Evolutionary conservation across 2,797 vertebrate species (phyloP), one percentile per base, ranked within the genome.

Genomic region (Poecilia gillii): DNA sequence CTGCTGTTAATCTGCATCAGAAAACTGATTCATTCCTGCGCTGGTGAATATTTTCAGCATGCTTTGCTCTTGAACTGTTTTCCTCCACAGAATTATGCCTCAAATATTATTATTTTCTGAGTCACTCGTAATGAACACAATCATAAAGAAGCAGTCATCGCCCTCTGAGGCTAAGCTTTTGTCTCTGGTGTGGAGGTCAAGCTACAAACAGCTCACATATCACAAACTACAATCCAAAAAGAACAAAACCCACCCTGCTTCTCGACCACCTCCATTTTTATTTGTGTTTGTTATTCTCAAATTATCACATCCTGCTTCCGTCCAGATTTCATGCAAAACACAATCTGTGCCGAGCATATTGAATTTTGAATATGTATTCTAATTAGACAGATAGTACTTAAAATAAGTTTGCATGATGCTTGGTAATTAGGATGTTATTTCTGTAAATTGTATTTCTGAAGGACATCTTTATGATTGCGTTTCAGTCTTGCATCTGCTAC

Each of bases 41-140:
- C 73, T 51, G 31, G 77, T 45, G 31, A 49, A n/a, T 62, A 68
- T 76, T 90, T 88, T 89, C 81, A 80, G 75, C 73, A 28, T 41
- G 23, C 20, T 68, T 82, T 76, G 11, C 51, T 78, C 73, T 74
- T 25, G n/a, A 11, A 8, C 75, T 11, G 62, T 72, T 85, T 83
- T 55, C 43, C 81, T 81, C 62, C 3, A n/a, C 49, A 59, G 36
- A 78, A 81, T 73, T 75, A 81, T 76, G 68, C 83, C 84, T 88
- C 82, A 73, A 81, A 84, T 87, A 84, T 64, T 79, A 81, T 80
- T 77, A 77, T 85, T 85, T 80, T 87, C 80, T 84, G 80, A 92
- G 83, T 87, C 82, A 85, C 64, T 84, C n/a, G 79, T 84, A 87
- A 89, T 89, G 85, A 84, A 85, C 55, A 14, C 87, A 91, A 91